Evolutionary conservation across 2,888 invertebrate species (phyloP).

Genomic region (Sinopyrophorus schimmeli): DNA sequence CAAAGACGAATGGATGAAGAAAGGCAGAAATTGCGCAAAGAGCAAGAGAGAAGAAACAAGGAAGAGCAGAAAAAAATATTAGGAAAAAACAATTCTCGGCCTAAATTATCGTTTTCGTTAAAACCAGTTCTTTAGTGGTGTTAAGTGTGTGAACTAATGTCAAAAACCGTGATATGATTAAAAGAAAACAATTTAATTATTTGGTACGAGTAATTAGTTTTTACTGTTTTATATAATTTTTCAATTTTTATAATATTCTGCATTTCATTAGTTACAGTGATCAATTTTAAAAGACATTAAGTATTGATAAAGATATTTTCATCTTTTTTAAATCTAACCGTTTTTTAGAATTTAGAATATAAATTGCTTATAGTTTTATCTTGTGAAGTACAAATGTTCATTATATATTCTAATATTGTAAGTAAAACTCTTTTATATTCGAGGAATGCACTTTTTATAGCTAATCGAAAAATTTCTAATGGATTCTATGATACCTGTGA

Average conservation of each 20-base stretch:
- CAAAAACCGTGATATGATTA: background rate
- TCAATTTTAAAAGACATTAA: constrained; percentile 10
- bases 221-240: too few species aligned
- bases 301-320: constrained; percentile 1
- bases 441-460: too few species aligned
- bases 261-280: too few species aligned
- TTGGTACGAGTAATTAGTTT: too few species aligned
- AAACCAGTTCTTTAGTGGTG: constrained; percentile 67
- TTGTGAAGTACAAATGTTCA: constrained; percentile 15
- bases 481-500: constrained; percentile 7
- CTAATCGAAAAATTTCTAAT: constrained; percentile 5
- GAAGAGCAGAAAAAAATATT: constrained; percentile 97
- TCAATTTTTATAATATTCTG: too few species aligned
- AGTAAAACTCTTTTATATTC: too few species aligned
- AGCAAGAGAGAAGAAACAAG: constrained; percentile 88
- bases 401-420: too few species aligned
- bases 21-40: constrained; percentile 87
- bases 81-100: constrained; percentile 95
- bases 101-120: constrained; percentile 89
- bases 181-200: too few species aligned
- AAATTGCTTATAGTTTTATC: constrained; percentile 9
- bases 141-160: constrained; percentile 4
- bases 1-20: constrained; percentile 96
- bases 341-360: constrained; percentile 11
- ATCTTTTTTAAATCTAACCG: constrained; percentile 8